Base-by-base conservation (phyloP, 2,113 vertebrate species). In the Trinectes maculatus region DNA sequence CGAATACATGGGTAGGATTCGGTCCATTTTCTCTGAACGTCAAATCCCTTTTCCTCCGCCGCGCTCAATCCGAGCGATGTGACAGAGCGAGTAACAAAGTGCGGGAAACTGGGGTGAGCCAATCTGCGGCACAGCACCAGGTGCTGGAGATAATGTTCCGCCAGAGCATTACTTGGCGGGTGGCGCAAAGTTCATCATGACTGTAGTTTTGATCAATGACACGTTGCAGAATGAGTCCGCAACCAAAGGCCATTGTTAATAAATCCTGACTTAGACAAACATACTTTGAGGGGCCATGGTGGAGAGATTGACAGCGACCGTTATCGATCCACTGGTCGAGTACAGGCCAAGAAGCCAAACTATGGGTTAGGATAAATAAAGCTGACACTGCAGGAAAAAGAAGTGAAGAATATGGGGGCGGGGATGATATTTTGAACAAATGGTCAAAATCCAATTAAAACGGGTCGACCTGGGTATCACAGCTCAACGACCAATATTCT, bases 141-240 rank as follows among this genome's bases (percentile, higher is more conserved):
- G 89, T 89, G 81, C 68, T 83, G 71, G 57, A 79, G 71, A 83
- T 82, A 80, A 87, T 74, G 72, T 85, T 85, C 42, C 26, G 29
- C 74, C 9, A 39, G 52, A 85, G 73, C 44, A 66, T 66, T 80
- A 76, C 74, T 83, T 64, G 71, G 72, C 49, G 39, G 74, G 67
- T 71, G 66, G 74, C 36, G 28, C 62, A 83, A 73, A 81, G 79
- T 81, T 79, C 81, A 83, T 83, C 68, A 69, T 60, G 65, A 61
- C 77, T 71, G 71, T 57, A 49, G 67, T 80, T 90, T 87, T 91
- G 87, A 91, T 90, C 63, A 73, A 89, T 90, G 77, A 72, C 44
- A 71, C 37, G 6, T 71, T 62, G 66, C 61, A 74, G 88, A 90
- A 86, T 83, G 85, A 89, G 85, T 85, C 57, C 74, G 83, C 85